Evolutionary conservation across 2,113 vertebrate species (phyloP).

Genomic region (Toxotes chatareus): DNA sequence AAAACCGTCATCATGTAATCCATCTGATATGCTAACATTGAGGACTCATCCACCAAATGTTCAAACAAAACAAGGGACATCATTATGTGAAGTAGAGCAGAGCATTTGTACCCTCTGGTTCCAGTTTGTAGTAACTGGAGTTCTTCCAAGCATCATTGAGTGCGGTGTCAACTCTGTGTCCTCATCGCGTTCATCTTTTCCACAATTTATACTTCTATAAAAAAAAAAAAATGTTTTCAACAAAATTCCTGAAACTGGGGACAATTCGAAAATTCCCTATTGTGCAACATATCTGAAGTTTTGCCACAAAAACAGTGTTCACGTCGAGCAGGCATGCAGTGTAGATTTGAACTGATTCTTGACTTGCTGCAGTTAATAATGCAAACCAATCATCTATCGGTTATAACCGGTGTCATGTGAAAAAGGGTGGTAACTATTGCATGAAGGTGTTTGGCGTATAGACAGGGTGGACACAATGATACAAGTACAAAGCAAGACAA

Average conservation of each 20-base stretch:
- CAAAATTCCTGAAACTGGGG: neutral
- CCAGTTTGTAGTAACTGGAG: conserved; percentile 19
- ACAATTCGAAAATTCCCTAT: neutral
- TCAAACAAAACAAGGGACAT: conserved; percentile 33
- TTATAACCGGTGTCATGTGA: too few relatives aligned
- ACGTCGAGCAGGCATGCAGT: neutral
- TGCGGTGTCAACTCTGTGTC: conserved; percentile 18
- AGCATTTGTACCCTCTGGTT: conserved; percentile 20
- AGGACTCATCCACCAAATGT: conserved; percentile 32
- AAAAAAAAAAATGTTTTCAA: neutral
- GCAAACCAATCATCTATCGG: neutral
- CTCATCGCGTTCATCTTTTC: conserved; percentile 10
- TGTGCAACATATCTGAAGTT: neutral
- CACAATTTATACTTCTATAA: neutral
- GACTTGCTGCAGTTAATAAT: neutral
- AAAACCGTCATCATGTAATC: conserved; percentile 21
- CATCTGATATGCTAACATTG: conserved; percentile 29
- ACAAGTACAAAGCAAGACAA: neutral
- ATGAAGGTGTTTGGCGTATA: neutral
- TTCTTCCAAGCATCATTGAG: conserved; percentile 4
- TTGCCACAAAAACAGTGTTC: conserved; percentile 5
- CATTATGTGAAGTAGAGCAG: conserved; percentile 29
- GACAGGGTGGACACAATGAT: neutral
- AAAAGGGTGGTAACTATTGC: neutral
- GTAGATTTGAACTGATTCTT: neutral